Evolutionary conservation across 2,888 invertebrate species (phyloP), one percentile per base, ranked within the genome.

Genomic region (Bellardia bayeri): DNA sequence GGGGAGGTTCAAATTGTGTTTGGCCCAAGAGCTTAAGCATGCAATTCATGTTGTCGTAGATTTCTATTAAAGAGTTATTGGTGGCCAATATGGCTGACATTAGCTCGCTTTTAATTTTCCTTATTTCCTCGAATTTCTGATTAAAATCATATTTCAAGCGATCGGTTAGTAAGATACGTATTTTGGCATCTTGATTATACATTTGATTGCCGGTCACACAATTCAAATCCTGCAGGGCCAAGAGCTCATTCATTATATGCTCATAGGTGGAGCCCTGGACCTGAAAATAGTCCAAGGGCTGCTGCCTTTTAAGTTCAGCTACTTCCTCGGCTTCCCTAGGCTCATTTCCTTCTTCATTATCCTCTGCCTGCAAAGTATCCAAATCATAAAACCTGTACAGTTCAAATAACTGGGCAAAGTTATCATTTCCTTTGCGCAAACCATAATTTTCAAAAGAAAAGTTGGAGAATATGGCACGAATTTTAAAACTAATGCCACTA

Each of bases 11-110:
- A n/a, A 91, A 91, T 11, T 83, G 75, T 0, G 90, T 89, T 91
- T 90, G 89, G 0, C 84, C 75, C 45, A 92, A 86, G 0, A 92
- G 88, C 0, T 88, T 76, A 3, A 91, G 71, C 92, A 92, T 92
- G 30, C 90, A 90, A 71, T 92, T 92, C 90, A 91, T 92, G n/a
- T 92, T 92, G 13, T 89, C 88, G 30, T 91, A 91, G 58, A 92
- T 92, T 72, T 90, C 89, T 13, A 69, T 84, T 0, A 92, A 85
- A 1, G 90, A 88, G 0, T 33, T 51, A 82, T 92, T 92, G 0
- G 91, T 92, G n/a, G n/a, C 66, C 0, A 90, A 49, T 11, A 92
- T 91, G 45, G 85, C 91, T 0, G 90, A 90, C 63, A 92, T 92
- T 8, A 91, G 90, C 23, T 91, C 91, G 66, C 89, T 88, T 54